Conservation (phyloP, 1,140 invertebrate species). For the Drosophila dunni region DNA sequence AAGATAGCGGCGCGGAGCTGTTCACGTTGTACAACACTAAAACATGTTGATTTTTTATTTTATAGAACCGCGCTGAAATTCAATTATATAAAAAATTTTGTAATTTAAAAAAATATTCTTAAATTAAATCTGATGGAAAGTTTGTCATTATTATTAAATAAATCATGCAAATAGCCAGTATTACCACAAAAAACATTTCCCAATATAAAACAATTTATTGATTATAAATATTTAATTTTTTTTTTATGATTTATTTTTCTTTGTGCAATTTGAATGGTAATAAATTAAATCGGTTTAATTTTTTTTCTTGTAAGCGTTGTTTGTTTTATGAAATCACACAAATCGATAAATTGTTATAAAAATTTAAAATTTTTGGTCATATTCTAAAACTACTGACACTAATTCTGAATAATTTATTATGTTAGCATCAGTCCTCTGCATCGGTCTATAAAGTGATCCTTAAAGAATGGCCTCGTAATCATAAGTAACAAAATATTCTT, state of each 20-base stretch:
- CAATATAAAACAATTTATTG: no score
- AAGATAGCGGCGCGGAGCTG: background rate
- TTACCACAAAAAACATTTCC: no score
- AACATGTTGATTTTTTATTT: no score
- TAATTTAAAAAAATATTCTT: no score
- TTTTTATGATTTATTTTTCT: conserved; percentile 5
- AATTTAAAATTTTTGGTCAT: conserved; percentile 47
- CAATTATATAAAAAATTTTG: no score
- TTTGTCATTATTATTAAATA: no score
- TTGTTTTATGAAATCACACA: conserved; percentile 36
- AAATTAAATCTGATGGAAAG: no score
- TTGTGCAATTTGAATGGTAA: conserved; percentile 17
- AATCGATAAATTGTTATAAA: conserved; percentile 32
- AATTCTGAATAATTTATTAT: conserved; percentile 34
- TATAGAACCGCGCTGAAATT: no score
- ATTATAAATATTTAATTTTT: background rate
- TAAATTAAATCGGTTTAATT: conserved; percentile 31
- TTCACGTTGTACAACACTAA: background rate
- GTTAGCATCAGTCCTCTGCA: conserved; percentile 25
- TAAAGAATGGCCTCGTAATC: conserved; percentile 28
- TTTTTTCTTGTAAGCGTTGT: conserved; percentile 35
- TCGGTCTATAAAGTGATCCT: conserved; percentile 14
- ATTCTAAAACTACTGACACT: conserved; percentile 33
- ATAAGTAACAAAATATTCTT: conserved; percentile 18
- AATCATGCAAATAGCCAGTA: no score